Evolutionary conservation across 1,140 invertebrate genomes (phyloP).

Genomic region (Pygmarrhopalites habei): DNA sequence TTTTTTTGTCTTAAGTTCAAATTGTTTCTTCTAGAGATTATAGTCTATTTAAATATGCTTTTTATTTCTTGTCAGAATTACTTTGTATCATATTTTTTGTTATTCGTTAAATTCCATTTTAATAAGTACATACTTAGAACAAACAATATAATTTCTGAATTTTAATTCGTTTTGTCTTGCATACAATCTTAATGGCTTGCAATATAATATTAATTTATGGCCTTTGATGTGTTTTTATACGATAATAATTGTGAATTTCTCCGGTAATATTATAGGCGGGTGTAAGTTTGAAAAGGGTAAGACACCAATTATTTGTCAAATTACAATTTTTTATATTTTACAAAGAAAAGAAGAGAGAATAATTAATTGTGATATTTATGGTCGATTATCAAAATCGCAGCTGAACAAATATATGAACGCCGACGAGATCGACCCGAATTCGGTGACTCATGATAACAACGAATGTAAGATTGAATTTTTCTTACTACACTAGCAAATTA

Average conservation of each 20-base stretch:
- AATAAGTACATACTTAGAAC: background rate
- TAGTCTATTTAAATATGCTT: too few relatives aligned
- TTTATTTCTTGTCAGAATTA: too few relatives aligned
- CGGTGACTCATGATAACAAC: slow-evolving; percentile 35
- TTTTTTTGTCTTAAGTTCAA: too few relatives aligned
- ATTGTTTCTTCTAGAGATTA: too few relatives aligned
- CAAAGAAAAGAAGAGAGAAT: too few relatives aligned
- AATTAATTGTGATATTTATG: too few relatives aligned
- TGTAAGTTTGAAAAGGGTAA: slow-evolving; percentile 43
- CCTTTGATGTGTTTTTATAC: background rate
- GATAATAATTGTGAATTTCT: background rate
- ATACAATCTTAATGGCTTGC: background rate
- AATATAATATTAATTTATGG: background rate
- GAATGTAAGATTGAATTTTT: slow-evolving; percentile 38
- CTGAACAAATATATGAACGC: slow-evolving; percentile 43
- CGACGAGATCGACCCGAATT: slow-evolving; percentile 41
- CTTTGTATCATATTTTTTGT: background rate
- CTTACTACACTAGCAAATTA: too few relatives aligned
- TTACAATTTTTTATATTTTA: too few relatives aligned
- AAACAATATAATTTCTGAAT: background rate
- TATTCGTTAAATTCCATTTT: background rate
- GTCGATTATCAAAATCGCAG: too few relatives aligned
- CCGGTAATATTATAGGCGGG: slow-evolving; percentile 34
- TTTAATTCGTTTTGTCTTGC: background rate
- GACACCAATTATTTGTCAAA: too few relatives aligned